These are phyloP conservation scores for Scelioninae gen. 1 DNA, from an alignment of 2,888 invertebrate species.

Conservation along the genomic window DNA sequence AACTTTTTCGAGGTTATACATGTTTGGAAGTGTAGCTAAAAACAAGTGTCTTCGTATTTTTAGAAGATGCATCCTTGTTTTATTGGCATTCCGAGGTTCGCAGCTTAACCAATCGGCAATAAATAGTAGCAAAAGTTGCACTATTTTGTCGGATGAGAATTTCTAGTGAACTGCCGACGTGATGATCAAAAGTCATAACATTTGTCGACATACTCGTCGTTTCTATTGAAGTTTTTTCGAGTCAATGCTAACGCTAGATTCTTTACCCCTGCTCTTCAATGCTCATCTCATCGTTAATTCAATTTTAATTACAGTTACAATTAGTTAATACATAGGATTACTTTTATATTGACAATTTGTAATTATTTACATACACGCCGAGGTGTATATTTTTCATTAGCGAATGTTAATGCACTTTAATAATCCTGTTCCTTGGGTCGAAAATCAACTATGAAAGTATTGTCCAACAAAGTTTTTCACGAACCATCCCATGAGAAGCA, in stretches of 20 bases:
- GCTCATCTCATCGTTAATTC: slow-evolving; percentile 50
- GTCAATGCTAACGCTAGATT: slow-evolving; percentile 56
- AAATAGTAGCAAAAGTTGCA: slow-evolving; percentile 66
- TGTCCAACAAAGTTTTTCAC: slow-evolving; percentile 45
- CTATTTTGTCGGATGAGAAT: slow-evolving; percentile 61
- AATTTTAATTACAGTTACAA: slow-evolving; percentile 56
- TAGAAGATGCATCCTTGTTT: neutral
- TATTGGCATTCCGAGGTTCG: slow-evolving; percentile 5
- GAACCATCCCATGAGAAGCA: slow-evolving; percentile 1
- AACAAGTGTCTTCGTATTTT: neutral
- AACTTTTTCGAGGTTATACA: neutral
- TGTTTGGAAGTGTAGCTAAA: too few relatives aligned
- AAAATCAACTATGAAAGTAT: slow-evolving; percentile 59
- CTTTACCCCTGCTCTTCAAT: slow-evolving; percentile 44
- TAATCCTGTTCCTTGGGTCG: slow-evolving; percentile 29
- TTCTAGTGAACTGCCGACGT: slow-evolving; percentile 58
- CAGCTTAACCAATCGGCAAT: slow-evolving; percentile 47
- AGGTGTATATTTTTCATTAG: slow-evolving; percentile 49
- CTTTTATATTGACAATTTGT: slow-evolving; percentile 77
- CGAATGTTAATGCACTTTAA: slow-evolving; percentile 57
- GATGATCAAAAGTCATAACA: slow-evolving; percentile 55
- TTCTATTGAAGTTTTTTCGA: slow-evolving; percentile 60
- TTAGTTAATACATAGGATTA: slow-evolving; percentile 64
- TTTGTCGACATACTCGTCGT: slow-evolving; percentile 42
- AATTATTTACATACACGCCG: slow-evolving; percentile 77